Evolutionary conservation across 2,888 invertebrate species (phyloP).

Genomic region (Drosophila gaucha): DNA sequence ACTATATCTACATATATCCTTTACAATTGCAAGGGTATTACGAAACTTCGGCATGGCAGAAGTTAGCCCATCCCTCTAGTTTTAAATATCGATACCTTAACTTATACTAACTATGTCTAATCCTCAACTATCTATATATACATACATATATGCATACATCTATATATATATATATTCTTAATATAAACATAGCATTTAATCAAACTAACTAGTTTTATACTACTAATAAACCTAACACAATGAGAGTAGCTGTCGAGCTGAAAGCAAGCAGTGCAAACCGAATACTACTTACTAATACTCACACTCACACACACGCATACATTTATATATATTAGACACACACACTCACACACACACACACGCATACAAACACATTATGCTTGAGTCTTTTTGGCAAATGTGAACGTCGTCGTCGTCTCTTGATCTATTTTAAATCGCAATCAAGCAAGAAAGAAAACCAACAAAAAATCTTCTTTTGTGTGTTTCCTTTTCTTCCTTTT

Average conservation of each 20-base stretch:
- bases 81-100: constrained; percentile 21
- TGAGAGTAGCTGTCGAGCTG: constrained; percentile 26
- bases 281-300: constrained; percentile 29
- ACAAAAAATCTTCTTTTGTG: constrained; percentile 70
- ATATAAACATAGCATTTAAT: constrained; percentile 1
- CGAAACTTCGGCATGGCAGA: too few species aligned
- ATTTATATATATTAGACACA: constrained; percentile 18
- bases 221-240: constrained; percentile 39
- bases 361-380: constrained; percentile 38
- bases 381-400: constrained; percentile 44
- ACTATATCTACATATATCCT: too few species aligned
- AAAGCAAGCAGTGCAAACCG: constrained; percentile 31
- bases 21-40: too few species aligned
- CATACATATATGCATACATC: background rate
- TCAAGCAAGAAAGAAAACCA: constrained; percentile 60
- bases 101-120: constrained; percentile 15
- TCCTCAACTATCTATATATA: constrained; percentile 14
- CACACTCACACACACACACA: constrained; percentile 1
- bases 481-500: constrained; percentile 74
- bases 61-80: too few species aligned
- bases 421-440: constrained; percentile 20
- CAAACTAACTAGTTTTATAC: constrained; percentile 15
- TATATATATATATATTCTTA: background rate
- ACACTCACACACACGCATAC: constrained; percentile 11
- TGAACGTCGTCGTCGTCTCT: constrained; percentile 44